Evolutionary conservation across 2,113 vertebrate genomes (phyloP).

Genomic region (Amphiprion percula): DNA sequence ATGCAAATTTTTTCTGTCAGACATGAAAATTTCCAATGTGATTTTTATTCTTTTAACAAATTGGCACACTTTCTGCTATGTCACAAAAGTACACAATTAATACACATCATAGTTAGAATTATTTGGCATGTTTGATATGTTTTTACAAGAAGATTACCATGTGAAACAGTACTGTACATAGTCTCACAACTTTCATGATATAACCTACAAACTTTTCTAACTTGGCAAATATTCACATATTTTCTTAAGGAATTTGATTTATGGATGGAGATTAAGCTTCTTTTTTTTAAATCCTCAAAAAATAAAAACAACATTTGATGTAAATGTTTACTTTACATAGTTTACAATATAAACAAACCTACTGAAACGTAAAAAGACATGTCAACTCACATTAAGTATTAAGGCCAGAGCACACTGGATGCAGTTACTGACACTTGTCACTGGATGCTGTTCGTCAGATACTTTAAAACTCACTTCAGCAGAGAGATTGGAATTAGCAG

Average conservation of each 20-base stretch:
- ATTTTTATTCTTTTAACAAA: conserved; percentile 76
- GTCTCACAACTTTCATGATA: conserved; percentile 39
- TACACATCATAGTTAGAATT: conserved; percentile 65
- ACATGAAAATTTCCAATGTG: conserved; percentile 33
- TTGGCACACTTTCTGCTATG: conserved; percentile 62
- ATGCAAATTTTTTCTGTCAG: conserved; percentile 2
- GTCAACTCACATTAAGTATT: conserved; percentile 60
- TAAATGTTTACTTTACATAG: conserved; percentile 65
- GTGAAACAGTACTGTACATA: conserved; percentile 61
- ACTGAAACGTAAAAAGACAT: conserved; percentile 50
- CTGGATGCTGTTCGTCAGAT: conserved; percentile 18
- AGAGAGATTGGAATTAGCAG: background rate
- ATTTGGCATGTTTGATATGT: conserved; percentile 57
- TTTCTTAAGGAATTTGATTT: conserved; percentile 21
- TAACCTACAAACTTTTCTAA: conserved; percentile 40
- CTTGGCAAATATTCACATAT: conserved; percentile 44
- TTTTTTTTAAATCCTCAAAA: conserved; percentile 28
- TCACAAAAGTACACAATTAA: conserved; percentile 70
- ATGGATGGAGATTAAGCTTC: conserved; percentile 19
- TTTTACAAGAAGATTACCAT: conserved; percentile 55
- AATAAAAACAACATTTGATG: conserved; percentile 51
- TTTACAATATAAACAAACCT: conserved; percentile 74
- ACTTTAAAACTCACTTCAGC: conserved; percentile 7
- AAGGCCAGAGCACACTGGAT: conserved; percentile 62
- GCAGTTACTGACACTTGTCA: conserved; percentile 15